A percentile compares a stretch with the other conserved stretches of the same genome.
phyloP scores from a whole-genome alignment of 1,140 invertebrate species.

The Schlechtendalia chinensis region DNA sequence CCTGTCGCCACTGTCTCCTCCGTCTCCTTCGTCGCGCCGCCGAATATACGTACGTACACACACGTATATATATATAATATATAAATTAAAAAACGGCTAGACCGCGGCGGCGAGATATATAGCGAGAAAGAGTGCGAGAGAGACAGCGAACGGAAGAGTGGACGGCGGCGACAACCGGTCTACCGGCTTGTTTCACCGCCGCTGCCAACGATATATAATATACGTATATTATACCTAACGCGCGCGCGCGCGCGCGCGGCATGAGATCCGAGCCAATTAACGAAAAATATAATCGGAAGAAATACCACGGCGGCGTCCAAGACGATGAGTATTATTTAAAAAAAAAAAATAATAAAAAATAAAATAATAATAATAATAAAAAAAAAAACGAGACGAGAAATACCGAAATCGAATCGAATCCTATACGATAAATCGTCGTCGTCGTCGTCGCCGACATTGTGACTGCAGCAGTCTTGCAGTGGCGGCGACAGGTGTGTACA shows the following conservation, averaged over 20 bases:
- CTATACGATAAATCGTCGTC: constrained; percentile 41
- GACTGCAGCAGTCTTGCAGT: background rate
- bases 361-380: background rate
- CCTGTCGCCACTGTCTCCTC: background rate
- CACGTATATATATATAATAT: background rate
- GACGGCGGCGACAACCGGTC: constrained; percentile 41
- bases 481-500: constrained; percentile 35
- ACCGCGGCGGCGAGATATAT: background rate
- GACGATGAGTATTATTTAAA: constrained; percentile 32
- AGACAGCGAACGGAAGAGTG: constrained; percentile 13
- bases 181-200: constrained; percentile 28
- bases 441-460: constrained; percentile 21
- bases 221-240: background rate
- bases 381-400: constrained; percentile 38
- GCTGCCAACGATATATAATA: background rate
- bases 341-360: background rate
- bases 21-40: no score
- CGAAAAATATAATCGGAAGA: constrained; percentile 48
- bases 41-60: no score
- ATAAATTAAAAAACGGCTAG: constrained; percentile 37
- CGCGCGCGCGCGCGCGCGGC: constrained; percentile 20
- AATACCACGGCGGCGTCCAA: constrained; percentile 26
- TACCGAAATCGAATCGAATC: constrained; percentile 47
- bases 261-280: constrained; percentile 49
- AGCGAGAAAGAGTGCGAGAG: background rate